A percentile compares a stretch with the other conserved stretches of the same genome.
phyloP scores from a whole-genome alignment of 2,113 vertebrate genomes.

The Lagenorhynchus albirostris region DNA sequence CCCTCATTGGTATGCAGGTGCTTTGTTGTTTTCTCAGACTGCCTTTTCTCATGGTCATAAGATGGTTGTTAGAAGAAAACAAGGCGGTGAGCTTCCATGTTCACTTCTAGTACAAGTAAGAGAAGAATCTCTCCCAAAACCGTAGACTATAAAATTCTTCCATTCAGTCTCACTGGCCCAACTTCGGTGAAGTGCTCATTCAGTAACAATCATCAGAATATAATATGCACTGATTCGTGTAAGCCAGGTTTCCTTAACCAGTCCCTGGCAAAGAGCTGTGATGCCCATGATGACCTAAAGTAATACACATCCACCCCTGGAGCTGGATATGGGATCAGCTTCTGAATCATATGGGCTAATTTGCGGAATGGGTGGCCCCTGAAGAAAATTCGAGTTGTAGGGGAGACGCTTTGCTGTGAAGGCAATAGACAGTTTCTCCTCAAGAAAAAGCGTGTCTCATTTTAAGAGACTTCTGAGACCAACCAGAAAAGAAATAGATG shows the following conservation, averaged over 20 bases:
- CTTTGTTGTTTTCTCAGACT: background rate
- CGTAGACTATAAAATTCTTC: background rate
- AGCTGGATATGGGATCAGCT: background rate
- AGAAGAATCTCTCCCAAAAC: background rate
- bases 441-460: background rate
- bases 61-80: background rate
- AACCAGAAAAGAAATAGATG: background rate
- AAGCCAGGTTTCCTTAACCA: background rate
- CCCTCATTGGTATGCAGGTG: background rate
- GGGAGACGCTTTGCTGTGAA: background rate
- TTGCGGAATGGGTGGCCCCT: background rate
- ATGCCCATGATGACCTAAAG: background rate
- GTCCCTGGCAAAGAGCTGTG: background rate
- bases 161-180: background rate
- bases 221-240: too few species aligned
- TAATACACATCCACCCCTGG: background rate
- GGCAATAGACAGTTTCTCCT: background rate
- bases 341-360: background rate
- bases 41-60: background rate
- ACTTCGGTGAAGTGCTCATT: background rate
- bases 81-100: background rate
- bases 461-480: background rate
- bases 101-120: background rate
- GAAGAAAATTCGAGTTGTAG: background rate
- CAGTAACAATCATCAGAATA: background rate